Evolutionary conservation across 2,113 vertebrate genomes (phyloP), one percentile per base, ranked within the genome.

Genomic region (Dolichallabes microphthalmus): DNA sequence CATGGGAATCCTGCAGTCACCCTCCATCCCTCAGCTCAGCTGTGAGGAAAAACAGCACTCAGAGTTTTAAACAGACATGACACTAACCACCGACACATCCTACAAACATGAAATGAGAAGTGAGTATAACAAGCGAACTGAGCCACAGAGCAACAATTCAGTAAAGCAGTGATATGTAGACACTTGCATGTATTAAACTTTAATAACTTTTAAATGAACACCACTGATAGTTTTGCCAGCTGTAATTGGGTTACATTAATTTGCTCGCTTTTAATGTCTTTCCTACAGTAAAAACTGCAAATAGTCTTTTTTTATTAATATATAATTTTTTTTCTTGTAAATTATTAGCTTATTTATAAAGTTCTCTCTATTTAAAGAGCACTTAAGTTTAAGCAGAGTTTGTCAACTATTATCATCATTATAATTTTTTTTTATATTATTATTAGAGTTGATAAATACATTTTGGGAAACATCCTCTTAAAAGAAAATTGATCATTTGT

Each of bases 1-100:
- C 86, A 90, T 85, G 5, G 90, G 87, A 60, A 91, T 91, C 89
- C 92, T 86, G 60, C 92, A 92, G 83, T 91, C 91, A 55, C 91
- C 89, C 88, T 92, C 91, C 92, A 92, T 92, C 4, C 64, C 60
- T 73, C 86, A 35, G 45, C 63, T 61, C 17, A 73, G 27, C 76
- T 79, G 30, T 32, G 19, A 57, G 4, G 10, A 39, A 32, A 86
- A 10, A 75, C 20, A 73, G 19, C 32, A 66, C 30, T 83, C 75
- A 83, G 63, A 53, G 7, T 39, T 82, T 35, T 22, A 75, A 32
- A 75, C 11, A 64, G 27, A 19, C n/a, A 11, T 4, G 22, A 77
- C 27, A n/a, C 9, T 66, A 39, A 52, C 64, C 35, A 86, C 1
- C 27, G 68, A 61, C 69, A 30, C 19, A 74, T 2, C 19, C 14